A percentile compares a stretch with the other conserved stretches of the same genome.
These are phyloP conservation scores for Myocastor coypus DNA, from an alignment of 2,113 vertebrate species.

Conservation along the genomic window DNA sequence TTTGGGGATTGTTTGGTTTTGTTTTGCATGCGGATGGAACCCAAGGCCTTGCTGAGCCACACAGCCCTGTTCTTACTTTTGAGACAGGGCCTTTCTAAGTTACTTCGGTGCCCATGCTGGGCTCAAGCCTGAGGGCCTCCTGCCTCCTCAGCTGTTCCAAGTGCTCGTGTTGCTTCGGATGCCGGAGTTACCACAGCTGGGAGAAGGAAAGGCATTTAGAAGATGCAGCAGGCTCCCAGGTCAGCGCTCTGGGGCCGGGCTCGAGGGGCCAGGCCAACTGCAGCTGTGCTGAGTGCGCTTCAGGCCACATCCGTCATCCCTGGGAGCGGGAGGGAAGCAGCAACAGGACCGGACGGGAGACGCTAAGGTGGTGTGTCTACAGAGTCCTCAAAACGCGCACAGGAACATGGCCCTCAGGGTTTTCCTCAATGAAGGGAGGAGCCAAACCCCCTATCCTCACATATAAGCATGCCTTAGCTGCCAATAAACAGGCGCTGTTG, in stretches of 20 bases:
- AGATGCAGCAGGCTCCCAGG: neutral
- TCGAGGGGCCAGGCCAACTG: neutral
- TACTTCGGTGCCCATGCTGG: neutral
- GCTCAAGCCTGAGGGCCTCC: neutral
- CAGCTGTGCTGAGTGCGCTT: rapidly evolving
- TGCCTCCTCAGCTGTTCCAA: neutral
- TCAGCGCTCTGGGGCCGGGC: neutral
- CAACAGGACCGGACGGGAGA: neutral
- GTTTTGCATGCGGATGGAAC: neutral
- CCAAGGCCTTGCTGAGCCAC: neutral
- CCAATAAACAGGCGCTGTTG: neutral
- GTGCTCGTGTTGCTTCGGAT: neutral
- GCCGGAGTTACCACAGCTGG: neutral
- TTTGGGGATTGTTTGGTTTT: neutral
- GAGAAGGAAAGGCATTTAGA: neutral
- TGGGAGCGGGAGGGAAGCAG: neutral
- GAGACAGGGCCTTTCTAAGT: neutral
- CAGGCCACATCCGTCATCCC: neutral
- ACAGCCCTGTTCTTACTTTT: neutral
- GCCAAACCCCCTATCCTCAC: neutral
- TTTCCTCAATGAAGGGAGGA: neutral
- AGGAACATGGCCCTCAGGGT: neutral
- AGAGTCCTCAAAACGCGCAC: neutral
- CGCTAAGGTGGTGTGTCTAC: rapidly evolving
- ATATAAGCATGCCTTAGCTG: too few species aligned